Evolutionary conservation across 2,113 vertebrate genomes (phyloP), one percentile per base, ranked within the genome.

Genomic region (Synodontis membranacea): DNA sequence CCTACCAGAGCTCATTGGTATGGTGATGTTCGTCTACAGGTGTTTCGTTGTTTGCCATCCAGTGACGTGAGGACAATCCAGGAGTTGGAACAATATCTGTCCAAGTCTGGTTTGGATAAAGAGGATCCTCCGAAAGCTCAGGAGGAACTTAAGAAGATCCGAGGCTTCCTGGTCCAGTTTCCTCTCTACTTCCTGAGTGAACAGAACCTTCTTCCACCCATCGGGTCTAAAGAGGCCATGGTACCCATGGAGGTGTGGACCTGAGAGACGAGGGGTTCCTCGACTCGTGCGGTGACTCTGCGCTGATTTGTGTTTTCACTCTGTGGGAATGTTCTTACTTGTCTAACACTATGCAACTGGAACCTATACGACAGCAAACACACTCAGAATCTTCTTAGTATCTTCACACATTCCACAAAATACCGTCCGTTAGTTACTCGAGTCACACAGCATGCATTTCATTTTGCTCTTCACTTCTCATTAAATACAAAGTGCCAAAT

Each of bases 181-280:
- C 97, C 98, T 11, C 96, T 99, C 19, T 94, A 96, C 89, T 99
- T 99, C 92, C 93, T 99, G 86, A 90, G 93, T 81, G 97, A 97
- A 87, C 95, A 99, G 91, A 96, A 95, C 92, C 94, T 99, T 19
- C 95, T 99, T 11, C 98, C 98, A 28, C 96, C 98, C 0, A 96
- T 99, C 0, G 97, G 98, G 88, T 97, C 97, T 83, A 99, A 97
- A 91, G 98, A 99, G 93, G 95, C 96, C 89, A 99, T 99, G 89
- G 96, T 99, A 68, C 98, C 98, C 88, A 97, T 96, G 95, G 98
- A 99, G 90, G 96, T 97, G 75, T 99, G 98, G 98, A 98, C 97
- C 89, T 99, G 96, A 96, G 92, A 10, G 12, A 1, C 31, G 23
- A 39, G 64, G 66, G 25, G 70, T 1, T 25, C 5, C 25, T 44